These are phyloP conservation scores for Danio albolineatus DNA, from an alignment of 2,797 vertebrate species.

Conservation along the genomic window DNA sequence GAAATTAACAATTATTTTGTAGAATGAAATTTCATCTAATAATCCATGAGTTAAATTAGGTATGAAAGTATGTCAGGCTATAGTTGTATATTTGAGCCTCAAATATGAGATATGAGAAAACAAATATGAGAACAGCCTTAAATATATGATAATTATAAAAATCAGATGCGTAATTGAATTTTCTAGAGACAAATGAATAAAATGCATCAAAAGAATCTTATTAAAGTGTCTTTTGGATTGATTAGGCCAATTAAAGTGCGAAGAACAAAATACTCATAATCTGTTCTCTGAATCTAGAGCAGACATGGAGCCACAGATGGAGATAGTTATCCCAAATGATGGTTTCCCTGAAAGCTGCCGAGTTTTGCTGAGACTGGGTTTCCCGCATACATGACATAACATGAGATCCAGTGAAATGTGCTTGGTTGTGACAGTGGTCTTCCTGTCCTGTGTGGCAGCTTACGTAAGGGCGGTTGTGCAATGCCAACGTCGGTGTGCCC, in stretches of 20 bases:
- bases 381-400: conserved; percentile 31
- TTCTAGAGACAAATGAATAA: too few species aligned
- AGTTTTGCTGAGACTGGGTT: conserved; percentile 26
- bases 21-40: too few species aligned
- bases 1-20: too few species aligned
- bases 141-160: too few species aligned
- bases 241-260: neutral
- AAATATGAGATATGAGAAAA: too few species aligned
- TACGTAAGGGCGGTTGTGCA: conserved; percentile 55
- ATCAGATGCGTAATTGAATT: too few species aligned
- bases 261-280: neutral
- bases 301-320: conserved; percentile 16
- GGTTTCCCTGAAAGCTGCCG: conserved; percentile 6
- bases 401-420: conserved; percentile 20
- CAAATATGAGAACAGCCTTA: too few species aligned
- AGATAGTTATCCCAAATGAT: conserved; percentile 1
- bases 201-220: too few species aligned
- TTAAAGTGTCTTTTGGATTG: too few species aligned
- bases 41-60: too few species aligned
- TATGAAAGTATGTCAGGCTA: too few species aligned
- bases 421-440: conserved; percentile 37
- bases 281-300: conserved; percentile 10
- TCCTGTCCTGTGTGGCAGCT: conserved; percentile 44
- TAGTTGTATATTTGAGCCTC: too few species aligned
- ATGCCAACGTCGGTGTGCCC: conserved; percentile 36